Evolutionary conservation across 1,140 invertebrate species (phyloP), one percentile per base, ranked within the genome.

Genomic region (Cyphomyrmex costatus): DNA sequence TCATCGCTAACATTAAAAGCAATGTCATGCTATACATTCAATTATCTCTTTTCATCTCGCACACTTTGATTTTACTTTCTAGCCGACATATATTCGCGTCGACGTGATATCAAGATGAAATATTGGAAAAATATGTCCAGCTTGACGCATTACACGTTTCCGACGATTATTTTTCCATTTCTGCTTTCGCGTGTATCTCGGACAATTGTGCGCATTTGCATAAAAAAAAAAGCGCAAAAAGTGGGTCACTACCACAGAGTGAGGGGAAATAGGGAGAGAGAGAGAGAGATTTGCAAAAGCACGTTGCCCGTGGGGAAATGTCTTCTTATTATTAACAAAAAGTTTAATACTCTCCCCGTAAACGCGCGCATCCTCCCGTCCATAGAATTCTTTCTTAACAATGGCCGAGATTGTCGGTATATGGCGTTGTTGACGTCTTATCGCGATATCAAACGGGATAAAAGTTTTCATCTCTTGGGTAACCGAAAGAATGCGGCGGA

Each of bases 371-470:
- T 46, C 36, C 19, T 4, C 21, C 21, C 65, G 33, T 30, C 49
- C 19, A 70, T 46, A 60, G 33, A 82, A 71, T 71, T 71, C 66
- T 33, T 58, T 82, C 66, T 27, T 14, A 24, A 82, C 78, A 82
- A 82, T 82, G 8, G 51, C 51, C n/a, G 24, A 56, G 24, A 65
- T 36, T 70, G 65, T 58, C 66, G 49, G 65, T 21, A 68, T 51
- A 33, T 30, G n/a, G 61, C 19, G 21, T 36, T 7, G 27, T 51
- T 4, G 33, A 82, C 30, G 33, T 5, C 65, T 82, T 58, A 82
- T 82, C 78, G 78, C 16, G 33, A 71, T 82, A 82, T 82, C 71
- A 82, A 82, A 60, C 42, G 71, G 27, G 80, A 84, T 84, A 84
- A 76, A 79, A 86, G 63, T 76, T 88, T 78, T 86, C 68, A 85